Conservation (phyloP, 2,888 invertebrate species). For the Xanthorhoe spadicearia region DNA sequence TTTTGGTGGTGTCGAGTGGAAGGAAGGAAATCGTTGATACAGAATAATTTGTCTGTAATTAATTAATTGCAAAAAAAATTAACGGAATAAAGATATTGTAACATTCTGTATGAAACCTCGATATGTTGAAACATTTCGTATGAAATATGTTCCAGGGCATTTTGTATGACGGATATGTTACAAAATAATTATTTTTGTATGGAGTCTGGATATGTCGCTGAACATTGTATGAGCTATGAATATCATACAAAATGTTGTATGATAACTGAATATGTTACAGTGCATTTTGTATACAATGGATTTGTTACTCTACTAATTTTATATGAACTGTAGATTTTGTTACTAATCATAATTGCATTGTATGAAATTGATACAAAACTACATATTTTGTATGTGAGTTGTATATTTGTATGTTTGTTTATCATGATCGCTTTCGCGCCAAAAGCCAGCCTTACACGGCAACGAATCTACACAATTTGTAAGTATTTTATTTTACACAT, state of each 20-base stretch:
- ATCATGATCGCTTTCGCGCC: conserved; percentile 11
- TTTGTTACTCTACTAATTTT: neutral
- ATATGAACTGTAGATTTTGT: neutral
- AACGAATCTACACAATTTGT: conserved; percentile 32
- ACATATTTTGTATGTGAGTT: conserved; percentile 8
- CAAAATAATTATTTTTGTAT: neutral
- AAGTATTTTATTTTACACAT: conserved; percentile 30
- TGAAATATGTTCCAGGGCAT: neutral
- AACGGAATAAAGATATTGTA: no score
- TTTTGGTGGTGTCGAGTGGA: no score
- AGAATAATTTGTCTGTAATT: no score
- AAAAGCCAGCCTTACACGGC: conserved; percentile 23
- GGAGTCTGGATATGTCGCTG: neutral
- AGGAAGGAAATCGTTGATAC: no score
- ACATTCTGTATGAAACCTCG: neutral
- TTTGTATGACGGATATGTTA: neutral
- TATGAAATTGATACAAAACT: neutral
- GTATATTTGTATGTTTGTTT: conserved; percentile 6
- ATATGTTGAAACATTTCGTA: neutral
- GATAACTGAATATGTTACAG: no score
- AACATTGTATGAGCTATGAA: neutral
- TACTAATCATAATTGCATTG: neutral
- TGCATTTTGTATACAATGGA: neutral
- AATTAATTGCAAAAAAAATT: no score
- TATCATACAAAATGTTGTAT: no score